Conservation (phyloP, 2,888 invertebrate genomes). For the Cephus rjabovi region DNA sequence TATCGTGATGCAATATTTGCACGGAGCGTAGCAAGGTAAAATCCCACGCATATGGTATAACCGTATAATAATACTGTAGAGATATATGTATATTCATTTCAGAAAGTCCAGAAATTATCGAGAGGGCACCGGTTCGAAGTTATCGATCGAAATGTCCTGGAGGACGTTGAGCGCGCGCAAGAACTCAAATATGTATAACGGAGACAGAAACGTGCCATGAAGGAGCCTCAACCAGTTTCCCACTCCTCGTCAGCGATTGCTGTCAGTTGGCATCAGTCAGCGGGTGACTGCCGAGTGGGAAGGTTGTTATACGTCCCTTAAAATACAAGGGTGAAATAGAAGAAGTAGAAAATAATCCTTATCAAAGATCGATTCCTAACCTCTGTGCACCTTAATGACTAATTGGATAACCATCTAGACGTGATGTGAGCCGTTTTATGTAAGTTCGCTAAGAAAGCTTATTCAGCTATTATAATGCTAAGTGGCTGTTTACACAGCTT, state of each 20-base stretch:
- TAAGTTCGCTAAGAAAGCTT: neutral
- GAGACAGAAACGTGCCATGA: neutral
- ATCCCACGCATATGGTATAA: neutral
- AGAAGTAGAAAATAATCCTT: neutral
- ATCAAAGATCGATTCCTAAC: neutral
- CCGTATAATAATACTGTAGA: neutral
- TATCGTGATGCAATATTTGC: neutral
- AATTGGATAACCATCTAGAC: neutral
- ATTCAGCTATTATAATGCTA: neutral
- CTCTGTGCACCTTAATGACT: neutral
- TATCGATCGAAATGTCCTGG: conserved; percentile 2
- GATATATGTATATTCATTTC: neutral
- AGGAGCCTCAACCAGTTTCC: neutral
- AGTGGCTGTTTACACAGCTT: neutral
- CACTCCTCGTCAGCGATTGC: neutral
- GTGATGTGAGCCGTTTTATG: conserved; percentile 3
- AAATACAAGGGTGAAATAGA: neutral
- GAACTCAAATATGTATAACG: neutral
- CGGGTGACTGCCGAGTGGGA: neutral
- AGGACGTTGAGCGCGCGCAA: neutral
- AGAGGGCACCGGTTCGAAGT: neutral
- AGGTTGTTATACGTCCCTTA: neutral
- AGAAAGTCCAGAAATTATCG: neutral
- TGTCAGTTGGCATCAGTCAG: neutral
- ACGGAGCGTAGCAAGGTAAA: neutral